Evolutionary conservation across 2,113 vertebrate genomes (phyloP), one percentile per base, ranked within the genome.

Genomic region (Pyrgilauda ruficollis): DNA sequence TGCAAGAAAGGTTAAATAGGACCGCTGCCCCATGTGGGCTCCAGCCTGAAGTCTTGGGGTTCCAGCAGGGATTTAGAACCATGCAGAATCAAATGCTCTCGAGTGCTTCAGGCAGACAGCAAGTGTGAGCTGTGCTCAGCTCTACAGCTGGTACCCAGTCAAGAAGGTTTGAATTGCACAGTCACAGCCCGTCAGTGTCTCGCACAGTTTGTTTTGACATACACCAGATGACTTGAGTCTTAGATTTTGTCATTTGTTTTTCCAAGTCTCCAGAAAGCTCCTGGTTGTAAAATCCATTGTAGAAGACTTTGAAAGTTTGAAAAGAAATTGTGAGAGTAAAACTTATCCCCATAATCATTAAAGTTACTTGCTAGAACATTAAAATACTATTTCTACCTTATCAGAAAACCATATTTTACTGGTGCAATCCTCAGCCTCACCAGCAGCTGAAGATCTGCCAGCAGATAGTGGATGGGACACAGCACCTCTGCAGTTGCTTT

Each of bases 141-240:
- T 86, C 59, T 88, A n/a, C 92, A 95, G 88, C 90, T 96, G 79
- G 46, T 94, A 88, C 43, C 33, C 90, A 84, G 76, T 66, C 75
- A 67, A 46, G 78, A 58, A 63, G 85, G 85, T 83, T 96, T 77
- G 31, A 80, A 85, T 66, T 84, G 83, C 88, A 87, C 77, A 93
- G 72, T 90, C 88, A 69, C 85, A 95, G 76, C 90, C 75, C 16
- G 0, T 86, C 78, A 80, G 82, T 62, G 55, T 39, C 70, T 91
- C 0, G 1, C 68, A 90, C 43, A 59, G 68, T 84, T 95, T 95
- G 93, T 95, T 97, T 94, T 95, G 95, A 96, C 93, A 62, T 12
- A 56, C 15, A 41, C 39, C 91, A 96, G 93, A 82, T 92, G 77
- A 90, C 64, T 79, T 20, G 24, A 80, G 41, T 94, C 80, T 87